A percentile compares a stretch with the other conserved stretches of the same genome.
Conservation (phyloP, 2,888 invertebrate species). For the Mylabris sibirica region DNA sequence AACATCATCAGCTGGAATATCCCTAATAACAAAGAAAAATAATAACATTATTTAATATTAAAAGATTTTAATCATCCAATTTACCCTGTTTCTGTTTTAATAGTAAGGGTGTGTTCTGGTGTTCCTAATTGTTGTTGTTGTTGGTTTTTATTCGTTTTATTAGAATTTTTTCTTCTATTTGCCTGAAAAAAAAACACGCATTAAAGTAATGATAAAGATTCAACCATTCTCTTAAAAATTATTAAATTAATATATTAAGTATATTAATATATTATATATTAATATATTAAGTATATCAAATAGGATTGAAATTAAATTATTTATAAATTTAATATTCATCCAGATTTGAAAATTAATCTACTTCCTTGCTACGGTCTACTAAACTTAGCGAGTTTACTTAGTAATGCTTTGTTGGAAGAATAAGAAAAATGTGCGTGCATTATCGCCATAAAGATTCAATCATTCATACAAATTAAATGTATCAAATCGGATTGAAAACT, state of each 20-base stretch:
- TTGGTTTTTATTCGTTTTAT: conserved; percentile 55
- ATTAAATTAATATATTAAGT: too few species aligned
- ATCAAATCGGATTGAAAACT: conserved; percentile 17
- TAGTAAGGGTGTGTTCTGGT: conserved; percentile 52
- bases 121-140: conserved; percentile 37
- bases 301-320: conserved; percentile 18
- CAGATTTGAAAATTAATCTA: conserved; percentile 17
- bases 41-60: conserved; percentile 13
- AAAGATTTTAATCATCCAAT: conserved; percentile 31
- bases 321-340: conserved; percentile 13
- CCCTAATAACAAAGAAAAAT: conserved; percentile 47
- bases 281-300: conserved; percentile 16
- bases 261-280: too few species aligned
- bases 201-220: too few species aligned
- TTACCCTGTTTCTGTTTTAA: conserved; percentile 58
- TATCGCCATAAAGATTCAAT: too few species aligned
- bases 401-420: conserved; percentile 12
- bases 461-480: conserved; percentile 18
- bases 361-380: conserved; percentile 14
- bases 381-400: background rate
- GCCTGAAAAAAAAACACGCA: conserved; percentile 45
- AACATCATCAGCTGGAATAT: conserved; percentile 57
- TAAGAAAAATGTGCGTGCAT: too few species aligned
- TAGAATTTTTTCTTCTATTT: conserved; percentile 56
- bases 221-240: too few species aligned